Conservation (phyloP, 1,140 invertebrate genomes). For the Homalodisca vitripennis region DNA sequence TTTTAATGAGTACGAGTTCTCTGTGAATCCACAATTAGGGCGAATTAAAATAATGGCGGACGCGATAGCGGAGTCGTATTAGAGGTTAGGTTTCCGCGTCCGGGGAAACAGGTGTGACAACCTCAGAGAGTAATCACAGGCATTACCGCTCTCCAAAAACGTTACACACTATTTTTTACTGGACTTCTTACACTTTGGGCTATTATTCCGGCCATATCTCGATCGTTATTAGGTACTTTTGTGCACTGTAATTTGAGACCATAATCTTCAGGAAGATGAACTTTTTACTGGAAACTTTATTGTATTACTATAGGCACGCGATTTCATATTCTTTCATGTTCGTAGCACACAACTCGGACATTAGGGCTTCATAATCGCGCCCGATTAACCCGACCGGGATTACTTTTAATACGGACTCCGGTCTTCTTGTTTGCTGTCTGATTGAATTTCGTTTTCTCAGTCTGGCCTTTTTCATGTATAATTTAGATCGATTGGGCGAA, state of each 20-base stretch:
- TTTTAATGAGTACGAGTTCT: slow-evolving; percentile 20
- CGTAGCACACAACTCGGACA: slow-evolving; percentile 3
- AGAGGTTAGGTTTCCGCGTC: slow-evolving; percentile 20
- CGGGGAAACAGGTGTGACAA: slow-evolving; percentile 23
- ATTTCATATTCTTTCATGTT: slow-evolving; percentile 12
- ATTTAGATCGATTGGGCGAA: neutral
- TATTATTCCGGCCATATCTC: slow-evolving; percentile 20
- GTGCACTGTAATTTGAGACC: slow-evolving; percentile 27
- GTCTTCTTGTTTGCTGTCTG: slow-evolving; percentile 2
- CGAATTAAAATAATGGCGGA: slow-evolving; percentile 23
- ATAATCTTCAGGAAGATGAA: slow-evolving; percentile 22
- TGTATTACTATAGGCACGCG: slow-evolving; percentile 17
- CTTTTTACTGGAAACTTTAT: slow-evolving; percentile 23
- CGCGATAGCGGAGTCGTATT: slow-evolving; percentile 17
- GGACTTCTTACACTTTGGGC: slow-evolving; percentile 24
- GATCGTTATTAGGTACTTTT: slow-evolving; percentile 30
- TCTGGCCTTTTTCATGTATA: neutral
- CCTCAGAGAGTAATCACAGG: neutral
- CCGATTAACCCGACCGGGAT: neutral
- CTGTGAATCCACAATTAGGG: slow-evolving; percentile 21
- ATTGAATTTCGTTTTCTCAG: slow-evolving; percentile 14
- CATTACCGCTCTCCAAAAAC: slow-evolving; percentile 4
- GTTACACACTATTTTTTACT: slow-evolving; percentile 10
- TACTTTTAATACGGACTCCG: slow-evolving; percentile 9
- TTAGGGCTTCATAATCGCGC: neutral